These are phyloP conservation scores for Syngnathus rostellatus DNA, from an alignment of 2,797 vertebrate species.

Conservation along the genomic window DNA sequence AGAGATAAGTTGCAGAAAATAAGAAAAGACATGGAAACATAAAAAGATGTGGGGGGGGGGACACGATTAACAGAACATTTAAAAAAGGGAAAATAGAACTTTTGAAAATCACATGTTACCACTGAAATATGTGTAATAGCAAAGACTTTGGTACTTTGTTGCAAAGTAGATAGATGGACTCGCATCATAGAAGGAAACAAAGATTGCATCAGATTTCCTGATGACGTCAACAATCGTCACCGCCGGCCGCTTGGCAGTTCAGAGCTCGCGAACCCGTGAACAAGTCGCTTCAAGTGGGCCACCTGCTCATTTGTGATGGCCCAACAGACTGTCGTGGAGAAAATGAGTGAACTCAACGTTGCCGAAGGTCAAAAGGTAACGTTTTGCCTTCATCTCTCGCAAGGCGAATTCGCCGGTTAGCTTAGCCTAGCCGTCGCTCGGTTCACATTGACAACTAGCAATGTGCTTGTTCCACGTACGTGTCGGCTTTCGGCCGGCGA, in stretches of 20 bases:
- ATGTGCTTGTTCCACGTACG: slow-evolving; percentile 6
- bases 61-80: no score
- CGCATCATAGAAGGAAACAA: background rate
- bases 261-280: background rate
- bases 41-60: no score
- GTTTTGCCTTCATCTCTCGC: background rate
- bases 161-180: no score
- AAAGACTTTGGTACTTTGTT: no score
- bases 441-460: slow-evolving; percentile 19
- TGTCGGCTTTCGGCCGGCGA: background rate
- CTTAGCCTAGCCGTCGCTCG: slow-evolving; percentile 21
- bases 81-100: no score
- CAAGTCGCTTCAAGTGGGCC: background rate
- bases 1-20: background rate
- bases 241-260: slow-evolving; percentile 2
- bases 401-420: slow-evolving; percentile 11
- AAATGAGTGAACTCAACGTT: slow-evolving; percentile 64
- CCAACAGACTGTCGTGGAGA: slow-evolving; percentile 52
- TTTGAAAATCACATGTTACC: background rate
- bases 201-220: slow-evolving; percentile 44
- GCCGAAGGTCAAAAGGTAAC: slow-evolving; percentile 58
- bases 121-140: background rate
- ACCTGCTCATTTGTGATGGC: slow-evolving; percentile 44
- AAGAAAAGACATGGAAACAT: background rate
- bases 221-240: slow-evolving; percentile 33